A percentile compares a stretch with the other conserved stretches of the same genome.
Conservation (phyloP, 2,888 invertebrate genomes). For the Atrina japonica region DNA sequence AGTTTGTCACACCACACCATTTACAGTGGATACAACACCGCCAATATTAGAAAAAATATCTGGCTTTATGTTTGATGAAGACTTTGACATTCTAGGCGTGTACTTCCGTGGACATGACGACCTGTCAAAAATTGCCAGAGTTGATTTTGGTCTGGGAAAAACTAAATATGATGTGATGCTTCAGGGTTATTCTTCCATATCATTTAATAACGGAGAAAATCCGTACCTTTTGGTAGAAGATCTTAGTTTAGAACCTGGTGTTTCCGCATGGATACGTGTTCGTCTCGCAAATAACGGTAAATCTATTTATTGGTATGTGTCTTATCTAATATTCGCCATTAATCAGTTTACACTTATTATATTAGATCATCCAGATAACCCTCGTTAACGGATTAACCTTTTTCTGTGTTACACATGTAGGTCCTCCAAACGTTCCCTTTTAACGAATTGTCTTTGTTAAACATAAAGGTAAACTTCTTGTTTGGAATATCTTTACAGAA, state of each 20-base stretch:
- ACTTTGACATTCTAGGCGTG: conserved; percentile 46
- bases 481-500: too few species aligned
- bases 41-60: conserved; percentile 40
- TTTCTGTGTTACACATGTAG: too few species aligned
- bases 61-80: conserved; percentile 45
- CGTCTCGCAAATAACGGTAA: conserved; percentile 45
- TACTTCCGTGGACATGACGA: conserved; percentile 45
- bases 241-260: conserved; percentile 38
- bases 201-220: background rate
- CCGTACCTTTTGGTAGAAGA: conserved; percentile 40
- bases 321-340: too few species aligned
- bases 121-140: conserved; percentile 32
- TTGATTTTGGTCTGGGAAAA: conserved; percentile 48
- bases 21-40: conserved; percentile 48
- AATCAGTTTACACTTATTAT: too few species aligned
- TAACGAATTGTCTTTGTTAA: too few species aligned
- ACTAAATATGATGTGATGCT: conserved; percentile 47
- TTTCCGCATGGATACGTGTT: conserved; percentile 45
- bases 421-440: too few species aligned
- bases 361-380: too few species aligned
- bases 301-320: too few species aligned
- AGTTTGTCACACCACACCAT: conserved; percentile 47
- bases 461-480: too few species aligned
- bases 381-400: too few species aligned
- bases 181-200: conserved; percentile 29